Conservation (phyloP, 2,797 vertebrate species). For the Sarcophilus harrisii region DNA sequence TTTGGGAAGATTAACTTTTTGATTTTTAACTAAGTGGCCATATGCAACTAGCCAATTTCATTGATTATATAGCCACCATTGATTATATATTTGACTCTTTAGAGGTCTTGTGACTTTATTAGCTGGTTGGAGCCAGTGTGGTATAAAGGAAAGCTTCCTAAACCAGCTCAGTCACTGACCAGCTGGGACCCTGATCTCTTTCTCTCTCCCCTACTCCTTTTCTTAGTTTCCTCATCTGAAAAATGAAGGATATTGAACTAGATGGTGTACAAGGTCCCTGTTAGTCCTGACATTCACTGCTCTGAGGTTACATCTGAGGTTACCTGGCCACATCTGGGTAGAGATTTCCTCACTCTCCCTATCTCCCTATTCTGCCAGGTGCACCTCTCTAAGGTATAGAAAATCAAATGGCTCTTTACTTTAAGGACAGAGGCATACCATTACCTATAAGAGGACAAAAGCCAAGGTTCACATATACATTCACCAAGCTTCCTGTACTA, state of each 20-base stretch:
- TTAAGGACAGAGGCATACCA: background rate
- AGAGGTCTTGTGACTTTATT: background rate
- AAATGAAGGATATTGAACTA: background rate
- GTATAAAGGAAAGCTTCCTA: background rate
- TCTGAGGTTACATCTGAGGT: background rate
- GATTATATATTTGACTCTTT: too few relatives aligned
- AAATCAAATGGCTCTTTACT: background rate
- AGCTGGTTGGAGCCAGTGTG: background rate
- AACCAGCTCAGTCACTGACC: too few relatives aligned
- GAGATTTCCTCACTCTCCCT: background rate
- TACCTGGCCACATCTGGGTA: background rate
- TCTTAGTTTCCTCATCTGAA: background rate
- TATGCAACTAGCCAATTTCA: background rate
- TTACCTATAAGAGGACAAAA: background rate
- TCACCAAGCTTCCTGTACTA: background rate
- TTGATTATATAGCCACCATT: background rate
- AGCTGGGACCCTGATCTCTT: background rate
- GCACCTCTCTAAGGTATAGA: background rate
- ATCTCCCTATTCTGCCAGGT: background rate
- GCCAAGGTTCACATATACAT: background rate
- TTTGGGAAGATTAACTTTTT: background rate
- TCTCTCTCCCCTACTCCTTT: rapidly evolving
- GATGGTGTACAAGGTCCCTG: background rate
- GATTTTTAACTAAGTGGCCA: background rate
- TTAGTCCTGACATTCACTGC: background rate